These are phyloP conservation scores for Xanthorhoe designata DNA, from an alignment of 2,888 invertebrate genomes.

Conservation along the genomic window DNA sequence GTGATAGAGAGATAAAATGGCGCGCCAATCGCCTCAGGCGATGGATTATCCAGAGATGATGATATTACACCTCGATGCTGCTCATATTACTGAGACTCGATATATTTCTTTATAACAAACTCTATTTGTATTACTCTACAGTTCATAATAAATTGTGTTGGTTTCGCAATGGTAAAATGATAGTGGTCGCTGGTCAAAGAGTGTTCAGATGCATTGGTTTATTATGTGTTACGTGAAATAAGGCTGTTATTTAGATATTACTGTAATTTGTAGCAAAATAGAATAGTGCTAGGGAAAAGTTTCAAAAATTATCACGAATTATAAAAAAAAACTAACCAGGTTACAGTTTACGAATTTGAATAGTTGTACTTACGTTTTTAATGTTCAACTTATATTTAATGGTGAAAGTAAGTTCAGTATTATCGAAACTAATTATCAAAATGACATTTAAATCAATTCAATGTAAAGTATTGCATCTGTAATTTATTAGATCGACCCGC, in stretches of 20 bases:
- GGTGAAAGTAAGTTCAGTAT: conserved; percentile 22
- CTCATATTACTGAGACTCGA: conserved; percentile 40
- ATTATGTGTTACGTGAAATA: conserved; percentile 75
- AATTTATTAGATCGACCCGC: conserved; percentile 32
- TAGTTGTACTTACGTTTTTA: no score
- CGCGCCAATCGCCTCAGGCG: conserved; percentile 69
- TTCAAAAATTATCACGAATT: background rate
- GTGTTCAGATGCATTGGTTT: conserved; percentile 67
- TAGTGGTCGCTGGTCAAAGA: conserved; percentile 46
- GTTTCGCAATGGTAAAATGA: conserved; percentile 41
- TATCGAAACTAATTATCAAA: conserved; percentile 30
- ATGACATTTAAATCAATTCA: conserved; percentile 32
- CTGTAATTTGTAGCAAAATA: conserved; percentile 39
- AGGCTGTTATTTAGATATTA: conserved; percentile 68
- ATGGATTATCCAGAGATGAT: conserved; percentile 68
- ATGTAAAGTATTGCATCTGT: conserved; percentile 27
- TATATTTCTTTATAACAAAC: conserved; percentile 18
- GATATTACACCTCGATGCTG: conserved; percentile 66
- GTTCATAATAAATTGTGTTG: conserved; percentile 34
- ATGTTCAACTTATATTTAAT: background rate
- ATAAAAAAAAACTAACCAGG: no score
- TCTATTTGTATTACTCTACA: conserved; percentile 52
- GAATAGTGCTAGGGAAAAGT: background rate
- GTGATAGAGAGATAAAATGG: conserved; percentile 51
- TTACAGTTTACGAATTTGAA: no score